phyloP scores from a whole-genome alignment of 2,888 invertebrate species.

The Drosophila differens region DNA sequence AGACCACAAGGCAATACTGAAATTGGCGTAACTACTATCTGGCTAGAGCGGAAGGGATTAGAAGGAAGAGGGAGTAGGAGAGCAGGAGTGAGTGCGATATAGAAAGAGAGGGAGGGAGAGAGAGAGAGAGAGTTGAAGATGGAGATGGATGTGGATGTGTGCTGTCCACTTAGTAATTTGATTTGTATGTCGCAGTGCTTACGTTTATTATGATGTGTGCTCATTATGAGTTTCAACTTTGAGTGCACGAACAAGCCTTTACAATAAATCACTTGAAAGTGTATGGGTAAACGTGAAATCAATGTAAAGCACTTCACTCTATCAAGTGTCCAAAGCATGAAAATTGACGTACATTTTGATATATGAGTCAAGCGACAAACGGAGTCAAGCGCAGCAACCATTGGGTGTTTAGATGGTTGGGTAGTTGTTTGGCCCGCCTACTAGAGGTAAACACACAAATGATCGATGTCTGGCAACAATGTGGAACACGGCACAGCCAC shows the following conservation, averaged over 20 bases:
- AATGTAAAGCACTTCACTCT: constrained; percentile 83
- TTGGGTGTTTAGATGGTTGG: constrained; percentile 11
- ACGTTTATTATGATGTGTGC: constrained; percentile 60
- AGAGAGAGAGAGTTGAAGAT: neutral
- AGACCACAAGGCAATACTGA: neutral
- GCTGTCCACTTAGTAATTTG: constrained; percentile 36
- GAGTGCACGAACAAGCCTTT: constrained; percentile 81
- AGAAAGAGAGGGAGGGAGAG: neutral
- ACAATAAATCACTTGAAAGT: constrained; percentile 83
- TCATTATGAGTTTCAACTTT: constrained; percentile 76
- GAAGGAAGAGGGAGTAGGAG: neutral
- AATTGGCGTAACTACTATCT: constrained; percentile 3
- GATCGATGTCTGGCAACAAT: constrained; percentile 66
- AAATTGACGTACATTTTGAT: constrained; percentile 81
- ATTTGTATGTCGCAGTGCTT: constrained; percentile 52
- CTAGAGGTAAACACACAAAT: constrained; percentile 45
- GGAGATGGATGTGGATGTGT: neutral
- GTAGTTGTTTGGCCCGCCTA: constrained; percentile 23
- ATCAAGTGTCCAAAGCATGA: constrained; percentile 79
- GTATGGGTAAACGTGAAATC: constrained; percentile 77
- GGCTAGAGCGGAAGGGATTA: neutral
- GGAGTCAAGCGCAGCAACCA: constrained; percentile 19
- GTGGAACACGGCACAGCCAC: constrained; percentile 56
- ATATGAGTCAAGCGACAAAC: constrained; percentile 56
- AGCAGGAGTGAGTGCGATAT: neutral